Conservation (phyloP, 2,797 vertebrate genomes). For the Argya squamiceps region DNA sequence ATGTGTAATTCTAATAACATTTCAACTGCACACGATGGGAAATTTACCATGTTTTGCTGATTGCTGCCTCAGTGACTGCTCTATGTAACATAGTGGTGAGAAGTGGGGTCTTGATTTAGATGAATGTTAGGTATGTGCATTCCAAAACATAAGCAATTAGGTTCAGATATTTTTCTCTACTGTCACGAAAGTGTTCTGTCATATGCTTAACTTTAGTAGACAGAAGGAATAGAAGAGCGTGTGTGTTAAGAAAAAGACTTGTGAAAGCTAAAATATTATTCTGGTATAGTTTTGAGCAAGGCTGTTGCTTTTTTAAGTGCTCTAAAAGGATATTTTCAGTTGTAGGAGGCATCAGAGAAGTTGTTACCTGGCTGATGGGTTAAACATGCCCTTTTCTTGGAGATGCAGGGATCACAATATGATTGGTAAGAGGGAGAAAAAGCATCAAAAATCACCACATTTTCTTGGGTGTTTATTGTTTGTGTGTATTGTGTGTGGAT, state of each 20-base stretch:
- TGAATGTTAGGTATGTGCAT: neutral
- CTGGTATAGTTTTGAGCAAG: neutral
- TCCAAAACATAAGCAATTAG: neutral
- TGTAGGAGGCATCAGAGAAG: neutral
- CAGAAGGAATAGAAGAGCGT: neutral
- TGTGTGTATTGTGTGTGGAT: neutral
- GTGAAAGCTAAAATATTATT: neutral
- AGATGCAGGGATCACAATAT: neutral
- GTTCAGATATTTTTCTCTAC: neutral
- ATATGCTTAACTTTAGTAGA: neutral
- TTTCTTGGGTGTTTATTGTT: neutral
- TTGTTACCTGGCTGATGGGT: neutral
- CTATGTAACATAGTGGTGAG: accelerated
- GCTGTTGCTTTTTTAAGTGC: neutral
- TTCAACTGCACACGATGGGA: neutral
- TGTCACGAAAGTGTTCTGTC: neutral
- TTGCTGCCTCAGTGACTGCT: neutral
- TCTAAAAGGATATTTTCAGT: neutral
- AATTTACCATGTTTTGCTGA: neutral
- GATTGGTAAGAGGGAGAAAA: neutral
- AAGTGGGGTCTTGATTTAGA: neutral
- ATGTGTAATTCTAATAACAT: neutral
- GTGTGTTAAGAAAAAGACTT: neutral
- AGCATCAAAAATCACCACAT: neutral
- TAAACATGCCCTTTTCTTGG: neutral